Conservation (phyloP, 2,888 invertebrate species). For the Neoaliturus tenellus region DNA sequence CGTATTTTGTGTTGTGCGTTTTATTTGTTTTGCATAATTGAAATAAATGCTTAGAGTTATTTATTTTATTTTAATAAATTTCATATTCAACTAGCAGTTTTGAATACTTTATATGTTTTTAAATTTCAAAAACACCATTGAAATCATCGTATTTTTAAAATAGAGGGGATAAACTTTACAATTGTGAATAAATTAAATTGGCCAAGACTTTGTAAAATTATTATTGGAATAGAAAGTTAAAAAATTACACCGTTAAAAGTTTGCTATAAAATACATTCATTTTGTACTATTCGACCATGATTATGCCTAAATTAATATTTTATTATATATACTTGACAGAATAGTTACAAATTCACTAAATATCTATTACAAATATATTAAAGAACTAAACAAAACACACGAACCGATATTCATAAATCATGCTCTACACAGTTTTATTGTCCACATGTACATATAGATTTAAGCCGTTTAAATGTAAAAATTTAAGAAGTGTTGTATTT, state of each 20-base stretch:
- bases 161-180: too few species aligned
- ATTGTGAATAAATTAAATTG: too few species aligned
- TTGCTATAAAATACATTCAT: neutral
- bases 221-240: neutral
- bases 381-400: neutral
- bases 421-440: slow-evolving; percentile 8
- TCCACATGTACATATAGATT: slow-evolving; percentile 19
- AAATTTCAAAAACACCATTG: too few species aligned
- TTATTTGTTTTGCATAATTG: too few species aligned
- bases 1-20: too few species aligned
- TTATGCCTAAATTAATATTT: neutral
- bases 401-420: neutral
- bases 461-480: neutral
- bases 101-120: too few species aligned
- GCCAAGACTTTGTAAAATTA: neutral
- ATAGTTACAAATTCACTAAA: neutral
- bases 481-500: neutral
- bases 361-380: neutral
- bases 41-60: too few species aligned
- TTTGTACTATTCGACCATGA: slow-evolving; percentile 1
- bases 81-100: too few species aligned
- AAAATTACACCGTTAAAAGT: neutral
- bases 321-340: neutral
- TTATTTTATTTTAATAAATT: too few species aligned
- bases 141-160: too few species aligned